Conservation (phyloP, 1,140 invertebrate species). For the Maniola jurtina region DNA sequence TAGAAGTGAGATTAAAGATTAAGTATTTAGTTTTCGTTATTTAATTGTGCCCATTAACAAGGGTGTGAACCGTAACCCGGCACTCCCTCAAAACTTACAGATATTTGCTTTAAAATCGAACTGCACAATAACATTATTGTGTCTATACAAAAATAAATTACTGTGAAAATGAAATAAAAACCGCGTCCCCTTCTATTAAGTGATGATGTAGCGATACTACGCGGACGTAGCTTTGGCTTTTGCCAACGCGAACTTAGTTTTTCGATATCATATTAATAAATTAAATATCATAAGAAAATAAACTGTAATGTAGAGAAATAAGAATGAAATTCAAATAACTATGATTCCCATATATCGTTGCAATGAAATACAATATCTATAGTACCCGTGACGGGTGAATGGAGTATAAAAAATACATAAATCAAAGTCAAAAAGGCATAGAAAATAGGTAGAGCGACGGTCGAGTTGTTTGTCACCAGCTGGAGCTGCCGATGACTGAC, state of each 20-base stretch:
- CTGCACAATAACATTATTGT: constrained; percentile 69
- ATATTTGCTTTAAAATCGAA: constrained; percentile 75
- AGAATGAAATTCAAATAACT: constrained; percentile 23
- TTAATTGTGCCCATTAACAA: constrained; percentile 46
- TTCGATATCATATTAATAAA: not conserved
- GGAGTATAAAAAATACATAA: constrained; percentile 78
- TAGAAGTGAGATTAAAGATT: constrained; percentile 17
- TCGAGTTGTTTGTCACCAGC: constrained; percentile 69
- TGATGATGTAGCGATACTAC: constrained; percentile 75
- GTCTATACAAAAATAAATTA: constrained; percentile 72
- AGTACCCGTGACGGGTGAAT: constrained; percentile 73
- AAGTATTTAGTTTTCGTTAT: constrained; percentile 25
- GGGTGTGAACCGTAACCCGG: constrained; percentile 65
- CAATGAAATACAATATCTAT: constrained; percentile 53
- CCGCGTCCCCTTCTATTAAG: constrained; percentile 73
- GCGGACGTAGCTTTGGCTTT: constrained; percentile 34
- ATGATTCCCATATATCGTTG: constrained; percentile 9
- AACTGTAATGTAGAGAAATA: constrained; percentile 28
- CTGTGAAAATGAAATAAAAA: constrained; percentile 77
- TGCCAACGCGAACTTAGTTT: constrained; percentile 44
- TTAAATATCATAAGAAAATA: constrained; percentile 22
- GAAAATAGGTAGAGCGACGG: constrained; percentile 73
- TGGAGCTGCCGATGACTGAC: constrained; percentile 48
- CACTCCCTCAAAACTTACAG: constrained; percentile 58
- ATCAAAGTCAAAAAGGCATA: constrained; percentile 82